Conservation (phyloP, 2,113 vertebrate species). For the Pipra filicauda region DNA sequence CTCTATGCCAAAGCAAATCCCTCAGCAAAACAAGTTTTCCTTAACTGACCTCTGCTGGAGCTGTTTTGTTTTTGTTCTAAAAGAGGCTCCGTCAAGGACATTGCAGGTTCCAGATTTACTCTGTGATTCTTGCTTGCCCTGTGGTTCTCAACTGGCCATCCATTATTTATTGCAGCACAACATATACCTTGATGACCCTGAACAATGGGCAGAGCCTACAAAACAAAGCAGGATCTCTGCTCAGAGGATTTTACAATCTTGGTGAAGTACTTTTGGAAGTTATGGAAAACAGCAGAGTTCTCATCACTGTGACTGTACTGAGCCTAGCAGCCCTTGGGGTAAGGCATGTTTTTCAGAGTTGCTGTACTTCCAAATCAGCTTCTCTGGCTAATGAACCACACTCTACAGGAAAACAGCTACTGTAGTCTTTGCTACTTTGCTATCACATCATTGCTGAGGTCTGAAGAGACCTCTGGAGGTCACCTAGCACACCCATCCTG, state of each 20-base stretch:
- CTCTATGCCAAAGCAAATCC: not conserved
- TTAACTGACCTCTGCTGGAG: slow-evolving; percentile 15
- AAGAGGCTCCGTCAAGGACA: not conserved
- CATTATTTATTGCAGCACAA: not conserved
- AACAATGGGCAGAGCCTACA: not conserved
- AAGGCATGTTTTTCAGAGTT: not conserved
- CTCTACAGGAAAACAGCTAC: not conserved
- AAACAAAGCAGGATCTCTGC: not conserved
- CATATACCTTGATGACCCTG: not conserved
- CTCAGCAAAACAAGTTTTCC: not conserved
- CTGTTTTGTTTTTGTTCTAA: not conserved
- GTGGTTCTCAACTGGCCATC: not conserved
- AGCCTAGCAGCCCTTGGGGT: not conserved
- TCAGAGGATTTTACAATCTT: not conserved
- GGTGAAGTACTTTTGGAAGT: not conserved
- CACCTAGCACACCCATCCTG: not conserved
- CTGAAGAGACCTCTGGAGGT: not conserved
- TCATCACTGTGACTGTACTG: not conserved
- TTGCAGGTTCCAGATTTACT: not conserved
- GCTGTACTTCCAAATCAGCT: not conserved
- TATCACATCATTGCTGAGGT: not conserved
- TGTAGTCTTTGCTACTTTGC: not conserved
- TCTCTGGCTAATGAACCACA: not conserved
- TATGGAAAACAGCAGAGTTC: not conserved
- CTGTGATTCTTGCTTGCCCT: not conserved